Percentiles rank a stretch among this genome's conserved stretches.
phyloP scores from a whole-genome alignment of 2,113 vertebrate species.

The Pterophyllum scalare region DNA sequence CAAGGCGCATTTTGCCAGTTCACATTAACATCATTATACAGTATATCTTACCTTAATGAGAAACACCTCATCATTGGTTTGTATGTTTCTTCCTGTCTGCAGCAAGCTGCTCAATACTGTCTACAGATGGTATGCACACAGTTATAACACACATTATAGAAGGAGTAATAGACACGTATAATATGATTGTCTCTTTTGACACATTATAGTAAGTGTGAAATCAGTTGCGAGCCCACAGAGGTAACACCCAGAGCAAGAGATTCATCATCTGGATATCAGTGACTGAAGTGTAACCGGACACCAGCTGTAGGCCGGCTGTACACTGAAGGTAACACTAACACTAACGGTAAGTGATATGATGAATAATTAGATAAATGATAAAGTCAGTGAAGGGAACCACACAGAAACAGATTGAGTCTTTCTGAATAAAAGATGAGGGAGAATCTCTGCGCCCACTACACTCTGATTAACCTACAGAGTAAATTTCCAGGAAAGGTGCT shows the following conservation, averaged over 20 bases:
- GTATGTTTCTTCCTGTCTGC: constrained; percentile 67
- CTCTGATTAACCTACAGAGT: background rate
- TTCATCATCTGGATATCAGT: constrained; percentile 54
- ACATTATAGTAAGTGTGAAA: constrained; percentile 48
- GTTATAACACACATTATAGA: background rate
- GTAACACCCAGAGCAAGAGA: constrained; percentile 56
- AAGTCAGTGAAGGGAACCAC: constrained; percentile 10
- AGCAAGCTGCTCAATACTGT: constrained; percentile 77
- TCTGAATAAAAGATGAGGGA: constrained; percentile 43
- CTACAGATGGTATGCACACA: constrained; percentile 55
- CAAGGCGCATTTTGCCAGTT: background rate
- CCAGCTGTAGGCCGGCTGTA: constrained; percentile 26
- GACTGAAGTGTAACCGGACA: constrained; percentile 57
- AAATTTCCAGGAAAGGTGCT: background rate
- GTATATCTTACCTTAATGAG: constrained; percentile 75
- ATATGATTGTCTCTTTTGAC: constrained; percentile 19
- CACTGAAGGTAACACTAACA: constrained; percentile 35
- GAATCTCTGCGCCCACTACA: background rate
- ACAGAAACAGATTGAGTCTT: constrained; percentile 21
- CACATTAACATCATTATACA: background rate
- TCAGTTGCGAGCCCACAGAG: constrained; percentile 45
- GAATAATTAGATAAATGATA: constrained; percentile 39
- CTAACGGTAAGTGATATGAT: constrained; percentile 47
- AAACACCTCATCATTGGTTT: constrained; percentile 47
- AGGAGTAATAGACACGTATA: background rate